Evolutionary conservation across 2,113 vertebrate species (phyloP).

Genomic region (Brienomyrus brachyistius): DNA sequence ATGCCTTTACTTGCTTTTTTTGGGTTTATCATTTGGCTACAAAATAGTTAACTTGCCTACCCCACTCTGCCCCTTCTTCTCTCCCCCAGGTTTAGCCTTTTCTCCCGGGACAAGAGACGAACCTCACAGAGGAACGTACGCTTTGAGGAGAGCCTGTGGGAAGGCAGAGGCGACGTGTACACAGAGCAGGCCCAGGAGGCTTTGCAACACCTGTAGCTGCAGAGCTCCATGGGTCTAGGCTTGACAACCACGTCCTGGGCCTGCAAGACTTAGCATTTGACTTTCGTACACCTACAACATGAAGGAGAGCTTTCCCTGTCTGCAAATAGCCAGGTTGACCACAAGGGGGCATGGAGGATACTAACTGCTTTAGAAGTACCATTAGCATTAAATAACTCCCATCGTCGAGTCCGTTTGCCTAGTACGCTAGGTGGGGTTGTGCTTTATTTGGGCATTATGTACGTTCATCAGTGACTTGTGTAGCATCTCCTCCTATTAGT

Average conservation of each 20-base stretch:
- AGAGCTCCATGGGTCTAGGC: background rate
- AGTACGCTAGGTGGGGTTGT: background rate
- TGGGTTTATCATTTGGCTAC: background rate
- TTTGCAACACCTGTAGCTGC: constrained; percentile 81
- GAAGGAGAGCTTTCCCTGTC: background rate
- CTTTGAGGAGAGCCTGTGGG: constrained; percentile 71
- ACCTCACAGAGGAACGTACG: constrained; percentile 58
- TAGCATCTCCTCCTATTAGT: background rate
- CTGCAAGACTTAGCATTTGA: background rate
- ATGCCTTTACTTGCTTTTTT: background rate
- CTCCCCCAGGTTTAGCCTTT: constrained; percentile 87
- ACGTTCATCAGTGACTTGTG: background rate
- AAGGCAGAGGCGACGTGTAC: constrained; percentile 69
- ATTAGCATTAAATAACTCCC: background rate
- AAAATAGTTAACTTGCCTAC: background rate
- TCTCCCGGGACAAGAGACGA: constrained; percentile 86
- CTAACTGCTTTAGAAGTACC: background rate
- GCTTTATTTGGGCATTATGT: constrained; percentile 5
- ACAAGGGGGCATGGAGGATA: background rate
- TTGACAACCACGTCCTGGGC: background rate
- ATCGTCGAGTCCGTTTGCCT: background rate
- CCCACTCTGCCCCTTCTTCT: background rate
- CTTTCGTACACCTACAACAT: background rate
- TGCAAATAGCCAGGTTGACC: background rate
- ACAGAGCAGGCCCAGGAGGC: constrained; percentile 93